phyloP scores from a whole-genome alignment of 2,888 invertebrate genomes.

The Ischnus inquisitorius region DNA sequence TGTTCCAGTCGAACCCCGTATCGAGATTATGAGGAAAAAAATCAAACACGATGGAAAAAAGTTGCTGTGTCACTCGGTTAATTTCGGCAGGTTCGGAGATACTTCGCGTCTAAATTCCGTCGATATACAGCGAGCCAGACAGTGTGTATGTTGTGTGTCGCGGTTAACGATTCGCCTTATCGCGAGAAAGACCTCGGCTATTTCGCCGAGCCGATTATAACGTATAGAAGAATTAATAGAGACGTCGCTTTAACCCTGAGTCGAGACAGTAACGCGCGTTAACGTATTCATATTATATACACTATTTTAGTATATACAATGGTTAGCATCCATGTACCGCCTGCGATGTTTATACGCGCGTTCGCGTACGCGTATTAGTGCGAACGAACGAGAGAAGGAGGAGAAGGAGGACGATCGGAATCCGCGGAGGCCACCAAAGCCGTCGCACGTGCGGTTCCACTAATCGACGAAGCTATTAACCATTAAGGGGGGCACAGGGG shows the following conservation, averaged over 20 bases:
- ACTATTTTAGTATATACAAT: conserved; percentile 16
- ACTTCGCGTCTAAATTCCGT: conserved; percentile 11
- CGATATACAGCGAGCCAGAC: neutral
- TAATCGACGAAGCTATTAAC: conserved; percentile 64
- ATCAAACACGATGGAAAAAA: conserved; percentile 27
- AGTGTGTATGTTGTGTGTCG: neutral
- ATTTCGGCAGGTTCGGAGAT: conserved; percentile 20
- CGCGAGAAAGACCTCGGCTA: conserved; percentile 50
- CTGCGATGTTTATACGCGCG: neutral
- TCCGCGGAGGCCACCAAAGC: conserved; percentile 42
- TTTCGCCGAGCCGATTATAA: conserved; percentile 21
- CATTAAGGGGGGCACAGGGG: conserved; percentile 31
- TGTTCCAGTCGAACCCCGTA: neutral
- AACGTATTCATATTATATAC: conserved; percentile 29
- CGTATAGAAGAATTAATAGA: conserved; percentile 49
- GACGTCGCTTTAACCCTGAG: conserved; percentile 58
- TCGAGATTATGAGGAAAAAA: neutral
- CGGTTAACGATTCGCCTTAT: conserved; percentile 35
- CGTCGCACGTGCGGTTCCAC: conserved; percentile 37
- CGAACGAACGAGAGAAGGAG: conserved; percentile 23
- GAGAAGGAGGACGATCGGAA: conserved; percentile 13
- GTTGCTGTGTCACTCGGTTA: neutral
- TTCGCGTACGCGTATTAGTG: conserved; percentile 9
- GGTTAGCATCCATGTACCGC: conserved; percentile 12
- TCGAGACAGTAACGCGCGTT: conserved; percentile 34